Conservation (phyloP, 1,140 invertebrate genomes). For the Trichogramma pretiosum region DNA sequence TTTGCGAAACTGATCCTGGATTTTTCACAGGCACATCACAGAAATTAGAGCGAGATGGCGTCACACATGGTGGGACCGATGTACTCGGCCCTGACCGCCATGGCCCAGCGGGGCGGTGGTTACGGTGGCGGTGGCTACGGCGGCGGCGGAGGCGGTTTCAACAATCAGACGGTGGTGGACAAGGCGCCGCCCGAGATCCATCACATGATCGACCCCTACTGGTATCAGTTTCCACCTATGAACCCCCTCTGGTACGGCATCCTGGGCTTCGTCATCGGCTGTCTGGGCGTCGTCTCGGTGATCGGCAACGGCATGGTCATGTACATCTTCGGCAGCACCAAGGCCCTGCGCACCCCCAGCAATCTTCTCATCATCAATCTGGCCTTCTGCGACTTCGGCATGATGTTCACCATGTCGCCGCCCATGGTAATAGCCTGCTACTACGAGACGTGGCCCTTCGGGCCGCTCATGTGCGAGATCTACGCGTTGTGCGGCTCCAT, state of each 20-base stretch:
- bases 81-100: slow-evolving; percentile 26
- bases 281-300: slow-evolving; percentile 62
- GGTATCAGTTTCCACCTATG: slow-evolving; percentile 69
- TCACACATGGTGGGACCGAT: slow-evolving; percentile 35
- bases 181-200: slow-evolving; percentile 64
- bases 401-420: slow-evolving; percentile 77
- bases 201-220: slow-evolving; percentile 61
- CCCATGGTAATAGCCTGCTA: slow-evolving; percentile 81
- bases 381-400: slow-evolving; percentile 78
- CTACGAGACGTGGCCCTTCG: slow-evolving; percentile 77
- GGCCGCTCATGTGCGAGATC: slow-evolving; percentile 71
- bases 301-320: slow-evolving; percentile 77
- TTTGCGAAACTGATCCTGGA: too few relatives aligned
- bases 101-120: slow-evolving; percentile 4
- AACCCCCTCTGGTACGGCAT: slow-evolving; percentile 72
- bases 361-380: slow-evolving; percentile 78
- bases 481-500: slow-evolving; percentile 72
- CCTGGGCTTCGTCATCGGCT: slow-evolving; percentile 64
- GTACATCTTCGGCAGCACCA: slow-evolving; percentile 73
- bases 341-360: slow-evolving; percentile 71
- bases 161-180: slow-evolving; percentile 66
- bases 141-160: slow-evolving; percentile 27
- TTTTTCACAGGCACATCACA: too few relatives aligned
- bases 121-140: slow-evolving; percentile 15
- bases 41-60: too few relatives aligned